Conservation (phyloP, 2,888 invertebrate species). For the Xylophagus ater region DNA sequence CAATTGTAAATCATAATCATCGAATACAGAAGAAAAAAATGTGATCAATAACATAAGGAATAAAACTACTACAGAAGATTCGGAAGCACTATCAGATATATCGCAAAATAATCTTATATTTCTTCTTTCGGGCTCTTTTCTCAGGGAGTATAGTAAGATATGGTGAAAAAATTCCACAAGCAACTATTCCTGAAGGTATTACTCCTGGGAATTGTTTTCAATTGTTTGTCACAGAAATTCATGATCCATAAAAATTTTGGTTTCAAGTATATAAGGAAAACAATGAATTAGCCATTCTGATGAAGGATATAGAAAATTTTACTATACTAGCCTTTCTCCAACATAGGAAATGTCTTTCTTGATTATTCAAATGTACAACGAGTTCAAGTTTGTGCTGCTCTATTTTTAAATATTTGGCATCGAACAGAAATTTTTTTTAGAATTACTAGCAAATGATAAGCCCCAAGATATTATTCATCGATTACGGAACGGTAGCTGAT, state of each 20-base stretch:
- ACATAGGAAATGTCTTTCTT: constrained; percentile 6
- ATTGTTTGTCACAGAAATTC: constrained; percentile 14
- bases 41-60: not conserved
- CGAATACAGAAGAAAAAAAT: too few relatives aligned
- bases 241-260: constrained; percentile 17
- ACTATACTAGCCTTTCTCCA: not conserved
- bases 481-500: too few relatives aligned
- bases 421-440: constrained; percentile 14
- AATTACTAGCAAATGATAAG: constrained; percentile 1
- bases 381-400: constrained; percentile 12
- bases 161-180: constrained; percentile 9
- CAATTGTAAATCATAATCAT: too few relatives aligned
- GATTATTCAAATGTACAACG: constrained; percentile 3
- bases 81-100: constrained; percentile 13
- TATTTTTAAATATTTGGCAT: constrained; percentile 14
- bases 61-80: not conserved
- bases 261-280: constrained; percentile 13
- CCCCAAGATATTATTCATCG: constrained; percentile 14
- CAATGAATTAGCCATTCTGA: constrained; percentile 12
- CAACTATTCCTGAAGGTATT: constrained; percentile 9
- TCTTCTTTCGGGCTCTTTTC: constrained; percentile 13
- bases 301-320: constrained; percentile 13
- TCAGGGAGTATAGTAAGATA: constrained; percentile 2
- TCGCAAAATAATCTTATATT: constrained; percentile 11
- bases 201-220: constrained; percentile 4